Conservation (phyloP, 2,888 invertebrate genomes). For the Lepidocyrtoides sp. region DNA sequence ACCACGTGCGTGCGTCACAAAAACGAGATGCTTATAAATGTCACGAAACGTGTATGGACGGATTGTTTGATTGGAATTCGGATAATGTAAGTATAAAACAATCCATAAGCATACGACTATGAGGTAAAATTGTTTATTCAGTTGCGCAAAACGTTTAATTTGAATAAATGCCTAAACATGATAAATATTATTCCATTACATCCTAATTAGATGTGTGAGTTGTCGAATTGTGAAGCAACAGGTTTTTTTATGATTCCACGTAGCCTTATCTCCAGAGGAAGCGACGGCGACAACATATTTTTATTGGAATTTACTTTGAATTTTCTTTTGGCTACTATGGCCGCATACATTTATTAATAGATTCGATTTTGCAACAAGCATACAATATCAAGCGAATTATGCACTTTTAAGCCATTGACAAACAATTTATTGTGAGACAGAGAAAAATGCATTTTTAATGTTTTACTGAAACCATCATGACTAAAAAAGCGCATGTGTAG, state of each 20-base stretch:
- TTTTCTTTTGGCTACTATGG: background rate
- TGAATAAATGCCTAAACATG: too few relatives aligned
- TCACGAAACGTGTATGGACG: background rate
- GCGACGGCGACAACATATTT: background rate
- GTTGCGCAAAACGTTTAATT: too few relatives aligned
- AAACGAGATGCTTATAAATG: background rate
- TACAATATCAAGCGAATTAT: too few relatives aligned
- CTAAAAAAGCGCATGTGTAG: too few relatives aligned
- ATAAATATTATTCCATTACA: too few relatives aligned
- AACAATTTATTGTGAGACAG: background rate
- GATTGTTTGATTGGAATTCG: background rate
- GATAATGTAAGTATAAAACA: too few relatives aligned
- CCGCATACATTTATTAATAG: too few relatives aligned
- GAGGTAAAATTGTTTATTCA: too few relatives aligned
- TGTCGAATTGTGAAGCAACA: background rate
- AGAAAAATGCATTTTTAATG: background rate
- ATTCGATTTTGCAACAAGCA: background rate
- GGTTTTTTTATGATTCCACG: background rate
- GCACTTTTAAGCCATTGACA: too few relatives aligned
- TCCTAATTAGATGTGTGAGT: too few relatives aligned
- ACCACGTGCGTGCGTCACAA: background rate
- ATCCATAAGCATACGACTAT: too few relatives aligned
- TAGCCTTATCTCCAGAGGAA: background rate
- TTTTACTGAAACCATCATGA: too few relatives aligned
- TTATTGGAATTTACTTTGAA: background rate